A percentile compares a stretch with the other conserved stretches of the same genome.
Evolutionary conservation across 30 jellyfish, hydroid and myxozoan species (phyloP).

Genomic region (Chironex yamaguchii): DNA sequence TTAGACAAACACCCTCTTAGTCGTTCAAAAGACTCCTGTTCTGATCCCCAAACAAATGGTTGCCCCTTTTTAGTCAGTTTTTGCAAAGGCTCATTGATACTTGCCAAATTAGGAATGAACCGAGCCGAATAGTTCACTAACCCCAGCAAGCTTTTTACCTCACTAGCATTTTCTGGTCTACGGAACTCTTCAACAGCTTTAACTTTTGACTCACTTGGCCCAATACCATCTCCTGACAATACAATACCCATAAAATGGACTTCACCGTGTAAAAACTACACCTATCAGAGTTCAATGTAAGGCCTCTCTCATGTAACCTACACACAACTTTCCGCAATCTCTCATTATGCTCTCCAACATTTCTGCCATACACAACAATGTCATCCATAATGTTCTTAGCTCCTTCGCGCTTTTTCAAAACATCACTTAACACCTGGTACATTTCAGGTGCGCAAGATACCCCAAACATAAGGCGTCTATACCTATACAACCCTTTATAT

Average conservation of each 20-base stretch:
- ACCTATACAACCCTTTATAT: slow-evolving; percentile 21
- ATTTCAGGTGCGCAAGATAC: slow-evolving; percentile 17
- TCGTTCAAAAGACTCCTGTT: slow-evolving; percentile 12
- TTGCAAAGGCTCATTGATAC: slow-evolving; percentile 20
- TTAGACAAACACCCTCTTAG: neutral
- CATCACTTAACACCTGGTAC: slow-evolving; percentile 14
- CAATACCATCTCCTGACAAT: slow-evolving; percentile 21
- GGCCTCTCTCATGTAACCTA: slow-evolving; percentile 1
- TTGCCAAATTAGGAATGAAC: slow-evolving; percentile 13
- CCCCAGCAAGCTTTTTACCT: slow-evolving; percentile 43
- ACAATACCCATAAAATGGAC: slow-evolving; percentile 7
- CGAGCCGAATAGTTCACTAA: slow-evolving; percentile 21
- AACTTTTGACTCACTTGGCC: slow-evolving; percentile 38
- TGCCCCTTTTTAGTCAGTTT: neutral
- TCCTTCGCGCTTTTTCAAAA: no score
- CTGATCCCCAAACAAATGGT: slow-evolving; percentile 2
- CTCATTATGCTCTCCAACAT: slow-evolving; percentile 10
- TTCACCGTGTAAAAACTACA: neutral
- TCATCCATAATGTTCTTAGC: slow-evolving; percentile 31
- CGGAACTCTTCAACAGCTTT: slow-evolving; percentile 65
- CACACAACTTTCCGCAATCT: neutral
- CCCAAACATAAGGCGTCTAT: slow-evolving; percentile 5
- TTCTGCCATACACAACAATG: slow-evolving; percentile 28
- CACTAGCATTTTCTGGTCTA: slow-evolving; percentile 13
- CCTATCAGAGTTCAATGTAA: neutral